Evolutionary conservation across 2,888 invertebrate genomes (phyloP), one percentile per base, ranked within the genome.

Genomic region (Caenorhabditis sinica): DNA sequence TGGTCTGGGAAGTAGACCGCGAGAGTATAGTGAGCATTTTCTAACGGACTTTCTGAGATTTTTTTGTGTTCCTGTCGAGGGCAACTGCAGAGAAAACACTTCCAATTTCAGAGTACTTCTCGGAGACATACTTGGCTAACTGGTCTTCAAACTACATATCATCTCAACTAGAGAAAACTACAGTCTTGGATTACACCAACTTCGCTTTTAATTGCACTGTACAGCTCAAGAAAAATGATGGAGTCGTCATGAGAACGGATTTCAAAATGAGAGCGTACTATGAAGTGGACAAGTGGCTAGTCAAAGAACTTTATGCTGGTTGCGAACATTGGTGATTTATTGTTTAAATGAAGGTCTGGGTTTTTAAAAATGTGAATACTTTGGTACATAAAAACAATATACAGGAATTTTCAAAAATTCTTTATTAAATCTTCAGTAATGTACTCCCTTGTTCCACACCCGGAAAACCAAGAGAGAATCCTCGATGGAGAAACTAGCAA

Each of bases 221-320:
- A 25, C 5, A 28, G 5, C 30, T 72, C 5, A 45, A n/a, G 30
- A 72, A 30, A 30, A 43, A 40, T 23, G 30, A 45, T 28, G 30
- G n/a, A 28, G 9, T 23, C 13, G 28, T 20, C 40, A 28, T 25
- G 11, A 30, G n/a, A 25, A 28, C 30, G 20, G 60, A 72, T 25
- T 72, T 72, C 45, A 17, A 30, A 45, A 72, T 72, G 72, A 72
- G 30, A 45, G 72, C 72, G 43, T 72, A 40, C 45, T 72, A 30
- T 30, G 72, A 72, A 20, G 28, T 53, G 45, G 25, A 72, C 20
- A 25, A 72, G 60, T 72, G 72, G 72, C 72, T 72, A 30, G 72
- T 72, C 43, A 72, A 72, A 30, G 72, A 72, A 43, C 20, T 72
- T 20, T 3, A 43, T 1, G 58, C 58, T 1, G 40, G 36, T 11